Conservation (phyloP, 2,113 vertebrate species). For the Heterotilapia buettikoferi region DNA sequence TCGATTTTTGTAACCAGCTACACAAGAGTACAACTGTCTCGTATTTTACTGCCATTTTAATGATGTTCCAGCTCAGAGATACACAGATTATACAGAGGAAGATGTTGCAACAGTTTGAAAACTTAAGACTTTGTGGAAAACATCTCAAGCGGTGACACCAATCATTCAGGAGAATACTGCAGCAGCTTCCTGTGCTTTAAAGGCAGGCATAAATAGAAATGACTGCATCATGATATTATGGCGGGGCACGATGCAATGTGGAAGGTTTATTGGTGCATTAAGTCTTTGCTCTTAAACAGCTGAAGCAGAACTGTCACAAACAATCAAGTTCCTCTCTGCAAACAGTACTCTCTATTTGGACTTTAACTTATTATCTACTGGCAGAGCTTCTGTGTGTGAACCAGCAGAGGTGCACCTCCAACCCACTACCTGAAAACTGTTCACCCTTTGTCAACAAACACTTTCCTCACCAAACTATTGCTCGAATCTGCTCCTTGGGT, state of each 20-base stretch:
- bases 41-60: background rate
- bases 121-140: background rate
- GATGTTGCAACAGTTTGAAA: background rate
- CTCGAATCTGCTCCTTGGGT: accelerated
- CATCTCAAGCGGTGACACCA: background rate
- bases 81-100: background rate
- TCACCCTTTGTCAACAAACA: background rate
- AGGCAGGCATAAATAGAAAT: background rate
- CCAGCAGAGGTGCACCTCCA: background rate
- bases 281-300: background rate
- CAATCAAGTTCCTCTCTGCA: background rate
- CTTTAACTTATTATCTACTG: background rate
- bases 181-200: background rate
- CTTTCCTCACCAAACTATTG: background rate
- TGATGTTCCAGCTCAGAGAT: background rate
- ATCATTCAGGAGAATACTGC: background rate
- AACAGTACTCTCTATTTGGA: background rate
- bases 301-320: background rate
- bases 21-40: background rate
- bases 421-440: background rate
- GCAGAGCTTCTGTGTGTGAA: background rate
- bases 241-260: background rate
- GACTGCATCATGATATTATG: background rate
- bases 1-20: background rate
- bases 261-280: background rate